A percentile compares a stretch with the other conserved stretches of the same genome.
Conservation (phyloP, 35 echinoderm and acorn worm species). For the Heliocidaris tuberculata region DNA sequence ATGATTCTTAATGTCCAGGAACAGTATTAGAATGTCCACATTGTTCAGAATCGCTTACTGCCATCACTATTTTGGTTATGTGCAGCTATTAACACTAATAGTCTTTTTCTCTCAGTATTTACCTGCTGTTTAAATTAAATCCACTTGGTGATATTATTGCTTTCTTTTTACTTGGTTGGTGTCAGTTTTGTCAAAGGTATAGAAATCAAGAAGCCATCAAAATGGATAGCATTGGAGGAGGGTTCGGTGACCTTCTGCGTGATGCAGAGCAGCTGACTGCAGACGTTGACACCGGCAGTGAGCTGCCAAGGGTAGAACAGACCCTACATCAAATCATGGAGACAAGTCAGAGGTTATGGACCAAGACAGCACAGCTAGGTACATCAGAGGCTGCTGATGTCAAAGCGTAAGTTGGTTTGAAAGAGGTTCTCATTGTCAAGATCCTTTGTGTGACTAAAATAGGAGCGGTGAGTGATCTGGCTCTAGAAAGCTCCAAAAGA, state of each 20-base stretch:
- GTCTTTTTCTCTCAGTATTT: too few relatives aligned
- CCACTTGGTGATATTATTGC: too few relatives aligned
- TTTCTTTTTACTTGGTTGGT: too few relatives aligned
- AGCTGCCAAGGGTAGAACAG: conserved; percentile 85
- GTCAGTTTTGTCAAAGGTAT: neutral
- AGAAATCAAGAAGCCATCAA: neutral
- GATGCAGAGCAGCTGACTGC: conserved; percentile 98
- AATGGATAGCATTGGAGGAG: conserved; percentile 57
- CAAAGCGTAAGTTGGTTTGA: conserved; percentile 78
- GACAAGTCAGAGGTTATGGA: conserved; percentile 93
- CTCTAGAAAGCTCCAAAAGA: too few relatives aligned
- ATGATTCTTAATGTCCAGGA: too few relatives aligned
- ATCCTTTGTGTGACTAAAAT: neutral
- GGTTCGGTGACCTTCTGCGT: conserved; percentile 93
- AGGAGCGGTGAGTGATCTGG: neutral
- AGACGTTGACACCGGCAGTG: conserved; percentile 88
- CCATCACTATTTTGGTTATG: too few relatives aligned
- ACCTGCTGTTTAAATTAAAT: too few relatives aligned
- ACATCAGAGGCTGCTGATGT: conserved; percentile 90
- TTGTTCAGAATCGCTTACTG: too few relatives aligned
- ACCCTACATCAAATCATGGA: conserved; percentile 97
- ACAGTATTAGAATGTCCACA: too few relatives aligned
- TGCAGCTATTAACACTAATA: too few relatives aligned
- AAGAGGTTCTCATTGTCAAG: neutral
- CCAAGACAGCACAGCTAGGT: conserved; percentile 92